Evolutionary conservation across 1,140 invertebrate species (phyloP).

Genomic region (Paraescarpia echinospica): DNA sequence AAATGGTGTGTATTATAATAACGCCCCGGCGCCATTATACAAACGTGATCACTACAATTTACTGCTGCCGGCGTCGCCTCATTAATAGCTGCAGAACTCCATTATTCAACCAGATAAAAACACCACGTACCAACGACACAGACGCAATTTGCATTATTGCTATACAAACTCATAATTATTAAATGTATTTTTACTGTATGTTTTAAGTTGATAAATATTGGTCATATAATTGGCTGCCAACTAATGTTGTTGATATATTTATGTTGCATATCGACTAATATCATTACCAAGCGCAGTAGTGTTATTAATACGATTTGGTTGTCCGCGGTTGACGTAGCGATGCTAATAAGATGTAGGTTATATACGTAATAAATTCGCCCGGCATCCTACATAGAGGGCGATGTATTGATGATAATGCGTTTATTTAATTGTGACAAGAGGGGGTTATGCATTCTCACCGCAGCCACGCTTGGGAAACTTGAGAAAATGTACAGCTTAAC

Average conservation of each 20-base stretch:
- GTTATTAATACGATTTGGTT: not conserved
- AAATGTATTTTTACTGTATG: not conserved
- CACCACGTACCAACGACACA: not conserved
- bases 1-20: not conserved
- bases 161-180: not conserved
- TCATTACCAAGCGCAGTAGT: not conserved
- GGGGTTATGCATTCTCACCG: not conserved
- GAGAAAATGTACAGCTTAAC: not conserved
- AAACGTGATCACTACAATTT: not conserved
- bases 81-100: not conserved
- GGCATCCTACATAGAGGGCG: not conserved
- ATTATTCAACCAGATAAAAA: not conserved
- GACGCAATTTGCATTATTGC: not conserved
- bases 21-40: not conserved
- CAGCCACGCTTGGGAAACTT: not conserved
- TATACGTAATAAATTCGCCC: not conserved
- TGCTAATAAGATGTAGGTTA: not conserved
- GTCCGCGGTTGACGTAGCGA: not conserved
- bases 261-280: not conserved
- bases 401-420: not conserved
- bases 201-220: not conserved
- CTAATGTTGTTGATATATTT: not conserved
- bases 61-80: not conserved
- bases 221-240: not conserved
- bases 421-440: not conserved